Evolutionary conservation across 2,888 invertebrate genomes (phyloP).

Genomic region (Pyrgus malvae): DNA sequence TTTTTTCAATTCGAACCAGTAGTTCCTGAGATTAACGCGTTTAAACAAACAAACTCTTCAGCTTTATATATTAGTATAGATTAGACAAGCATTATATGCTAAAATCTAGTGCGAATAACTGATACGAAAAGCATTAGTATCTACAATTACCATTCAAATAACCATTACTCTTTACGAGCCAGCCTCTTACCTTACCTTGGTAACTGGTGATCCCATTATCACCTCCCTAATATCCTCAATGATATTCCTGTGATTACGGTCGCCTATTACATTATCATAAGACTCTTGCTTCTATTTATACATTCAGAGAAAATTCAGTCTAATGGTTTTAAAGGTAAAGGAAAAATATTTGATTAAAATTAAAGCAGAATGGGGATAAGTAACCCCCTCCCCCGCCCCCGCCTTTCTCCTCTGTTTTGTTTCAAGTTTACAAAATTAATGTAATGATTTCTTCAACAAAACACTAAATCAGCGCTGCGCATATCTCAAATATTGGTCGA

Average conservation of each 20-base stretch:
- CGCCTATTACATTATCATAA: conserved; percentile 15
- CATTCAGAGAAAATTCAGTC: not conserved
- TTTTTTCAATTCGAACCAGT: no score
- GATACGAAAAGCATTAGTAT: conserved; percentile 13
- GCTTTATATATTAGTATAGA: not conserved
- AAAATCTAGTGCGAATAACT: not conserved
- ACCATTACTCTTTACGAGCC: conserved; percentile 28
- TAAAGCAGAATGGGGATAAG: no score
- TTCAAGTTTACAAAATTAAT: no score
- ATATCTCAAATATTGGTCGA: no score
- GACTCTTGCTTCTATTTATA: not conserved
- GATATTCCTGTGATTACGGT: conserved; percentile 22
- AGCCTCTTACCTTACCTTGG: conserved; percentile 29
- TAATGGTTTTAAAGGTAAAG: no score
- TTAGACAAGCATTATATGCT: no score
- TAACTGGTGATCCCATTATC: conserved; percentile 32
- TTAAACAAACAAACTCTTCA: not conserved
- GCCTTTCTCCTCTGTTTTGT: no score
- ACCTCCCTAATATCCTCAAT: conserved; percentile 30
- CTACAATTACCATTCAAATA: conserved; percentile 47
- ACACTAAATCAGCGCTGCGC: no score
- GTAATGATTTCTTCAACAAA: no score
- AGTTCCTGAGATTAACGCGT: no score
- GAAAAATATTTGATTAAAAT: not conserved
- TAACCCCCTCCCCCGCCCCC: no score